These are phyloP conservation scores for Anser cygnoides DNA, from an alignment of 2,113 vertebrate species.

Conservation along the genomic window DNA sequence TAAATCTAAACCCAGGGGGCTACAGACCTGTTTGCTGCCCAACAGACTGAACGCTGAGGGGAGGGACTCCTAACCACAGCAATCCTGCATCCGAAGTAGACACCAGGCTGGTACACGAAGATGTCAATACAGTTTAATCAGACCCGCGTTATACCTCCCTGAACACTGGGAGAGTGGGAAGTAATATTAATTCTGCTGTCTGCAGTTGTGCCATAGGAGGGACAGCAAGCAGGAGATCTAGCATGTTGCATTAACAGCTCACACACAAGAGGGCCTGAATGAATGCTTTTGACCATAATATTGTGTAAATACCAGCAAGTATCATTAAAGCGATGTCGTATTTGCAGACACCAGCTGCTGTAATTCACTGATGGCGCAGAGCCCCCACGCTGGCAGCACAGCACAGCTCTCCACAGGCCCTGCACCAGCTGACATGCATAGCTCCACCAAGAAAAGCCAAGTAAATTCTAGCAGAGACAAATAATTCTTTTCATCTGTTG, in stretches of 20 bases:
- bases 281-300: background rate
- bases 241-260: background rate
- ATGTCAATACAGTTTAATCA: background rate
- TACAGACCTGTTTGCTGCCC: background rate
- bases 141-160: background rate
- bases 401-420: background rate
- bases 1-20: background rate
- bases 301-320: background rate
- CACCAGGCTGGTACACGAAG: background rate
- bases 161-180: background rate
- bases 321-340: background rate
- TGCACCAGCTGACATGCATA: background rate
- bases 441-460: background rate
- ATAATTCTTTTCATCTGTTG: background rate
- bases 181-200: accelerated
- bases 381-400: accelerated
- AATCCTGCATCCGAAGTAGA: background rate
- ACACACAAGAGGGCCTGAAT: background rate
- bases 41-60: background rate
- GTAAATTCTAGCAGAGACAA: background rate
- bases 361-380: background rate
- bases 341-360: background rate
- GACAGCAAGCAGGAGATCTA: background rate
- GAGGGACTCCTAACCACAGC: background rate
- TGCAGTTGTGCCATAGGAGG: background rate